phyloP scores from a whole-genome alignment of 2,113 vertebrate species.

The Catharus fuscescens region DNA sequence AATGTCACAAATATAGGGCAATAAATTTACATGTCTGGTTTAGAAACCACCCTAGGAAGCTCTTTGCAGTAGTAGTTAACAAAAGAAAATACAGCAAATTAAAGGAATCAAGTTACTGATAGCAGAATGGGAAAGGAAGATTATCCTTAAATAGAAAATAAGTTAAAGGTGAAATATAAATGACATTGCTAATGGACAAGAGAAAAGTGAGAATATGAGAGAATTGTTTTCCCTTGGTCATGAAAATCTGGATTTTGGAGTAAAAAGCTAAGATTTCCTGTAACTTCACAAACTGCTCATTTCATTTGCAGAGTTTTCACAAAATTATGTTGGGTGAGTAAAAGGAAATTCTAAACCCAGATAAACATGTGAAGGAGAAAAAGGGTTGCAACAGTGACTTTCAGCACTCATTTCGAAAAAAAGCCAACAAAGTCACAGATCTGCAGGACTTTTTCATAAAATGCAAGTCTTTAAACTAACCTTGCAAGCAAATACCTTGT shows the following conservation, averaged over 20 bases:
- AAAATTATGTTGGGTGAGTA: not conserved
- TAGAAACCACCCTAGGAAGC: not conserved
- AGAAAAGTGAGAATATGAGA: not conserved
- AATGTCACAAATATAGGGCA: not conserved
- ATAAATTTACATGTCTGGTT: not conserved
- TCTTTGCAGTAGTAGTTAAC: not conserved
- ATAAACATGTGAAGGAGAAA: not conserved
- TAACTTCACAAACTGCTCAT: not conserved
- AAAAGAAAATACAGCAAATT: not conserved
- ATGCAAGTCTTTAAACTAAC: not conserved
- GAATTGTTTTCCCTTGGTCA: not conserved
- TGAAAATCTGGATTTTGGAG: not conserved
- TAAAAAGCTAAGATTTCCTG: not conserved
- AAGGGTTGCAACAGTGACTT: not conserved
- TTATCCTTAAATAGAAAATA: not conserved
- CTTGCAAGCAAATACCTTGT: not conserved
- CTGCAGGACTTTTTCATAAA: not conserved
- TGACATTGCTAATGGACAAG: not conserved
- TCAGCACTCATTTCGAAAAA: not conserved
- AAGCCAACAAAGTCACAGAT: not conserved
- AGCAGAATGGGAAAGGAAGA: not conserved
- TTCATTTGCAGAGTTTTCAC: not conserved
- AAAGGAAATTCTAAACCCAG: not conserved
- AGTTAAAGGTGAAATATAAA: not conserved
- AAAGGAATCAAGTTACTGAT: not conserved